These are phyloP conservation scores for Macrotrachela quadricornifera DNA, from an alignment of 1,140 invertebrate species.

Conservation along the genomic window DNA sequence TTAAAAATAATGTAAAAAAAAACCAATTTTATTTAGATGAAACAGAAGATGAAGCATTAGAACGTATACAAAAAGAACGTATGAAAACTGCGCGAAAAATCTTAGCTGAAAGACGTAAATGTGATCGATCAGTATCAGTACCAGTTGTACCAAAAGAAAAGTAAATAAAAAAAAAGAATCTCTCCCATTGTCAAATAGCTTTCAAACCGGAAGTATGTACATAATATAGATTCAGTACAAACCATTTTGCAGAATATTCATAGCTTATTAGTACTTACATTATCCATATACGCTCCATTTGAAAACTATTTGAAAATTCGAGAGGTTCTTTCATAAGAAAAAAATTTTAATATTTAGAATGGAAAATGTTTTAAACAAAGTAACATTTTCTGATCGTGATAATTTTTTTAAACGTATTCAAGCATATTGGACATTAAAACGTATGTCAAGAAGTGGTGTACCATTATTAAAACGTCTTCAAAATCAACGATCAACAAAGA, in stretches of 20 bases:
- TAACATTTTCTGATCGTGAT: not conserved
- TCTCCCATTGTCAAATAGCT: no score
- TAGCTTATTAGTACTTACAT: no score
- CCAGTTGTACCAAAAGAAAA: slow-evolving; percentile 72
- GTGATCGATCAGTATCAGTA: slow-evolving; percentile 69
- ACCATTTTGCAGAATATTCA: no score
- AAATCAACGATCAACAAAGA: not conserved
- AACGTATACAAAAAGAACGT: slow-evolving; percentile 38
- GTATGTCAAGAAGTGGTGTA: slow-evolving; percentile 84
- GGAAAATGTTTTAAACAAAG: slow-evolving; percentile 3
- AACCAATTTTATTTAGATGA: slow-evolving; percentile 19
- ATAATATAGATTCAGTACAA: no score
- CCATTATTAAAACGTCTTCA: slow-evolving; percentile 54
- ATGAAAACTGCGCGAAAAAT: slow-evolving; percentile 56
- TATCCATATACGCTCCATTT: no score
- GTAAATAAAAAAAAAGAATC: no score
- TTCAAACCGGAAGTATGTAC: no score
- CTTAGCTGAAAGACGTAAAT: slow-evolving; percentile 59
- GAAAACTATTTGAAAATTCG: no score
- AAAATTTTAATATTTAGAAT: slow-evolving; percentile 1
- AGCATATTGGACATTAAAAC: slow-evolving; percentile 65
- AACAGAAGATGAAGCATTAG: slow-evolving; percentile 29
- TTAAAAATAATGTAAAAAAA: slow-evolving; percentile 15
- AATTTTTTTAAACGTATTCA: slow-evolving; percentile 54
- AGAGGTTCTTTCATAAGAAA: no score